Evolutionary conservation across 2,797 vertebrate genomes (phyloP).

Genomic region (Aotus griseimembra): DNA sequence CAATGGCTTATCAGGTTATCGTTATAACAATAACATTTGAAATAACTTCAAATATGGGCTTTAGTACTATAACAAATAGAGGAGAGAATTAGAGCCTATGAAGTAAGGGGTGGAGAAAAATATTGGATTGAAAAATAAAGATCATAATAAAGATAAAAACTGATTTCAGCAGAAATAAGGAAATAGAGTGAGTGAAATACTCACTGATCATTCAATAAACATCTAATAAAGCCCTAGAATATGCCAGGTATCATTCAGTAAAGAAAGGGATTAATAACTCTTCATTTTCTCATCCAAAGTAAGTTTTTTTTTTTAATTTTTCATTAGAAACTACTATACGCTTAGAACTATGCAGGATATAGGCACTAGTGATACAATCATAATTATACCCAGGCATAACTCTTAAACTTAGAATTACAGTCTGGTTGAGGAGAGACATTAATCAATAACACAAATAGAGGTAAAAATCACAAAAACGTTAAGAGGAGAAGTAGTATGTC

Average conservation of each 20-base stretch:
- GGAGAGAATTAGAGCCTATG: neutral
- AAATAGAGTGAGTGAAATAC: neutral
- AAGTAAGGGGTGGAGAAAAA: neutral
- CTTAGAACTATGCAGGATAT: neutral
- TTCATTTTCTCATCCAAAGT: neutral
- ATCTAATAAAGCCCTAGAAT: neutral
- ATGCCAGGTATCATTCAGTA: neutral
- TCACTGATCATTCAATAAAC: neutral
- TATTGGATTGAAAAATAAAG: neutral
- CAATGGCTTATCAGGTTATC: neutral
- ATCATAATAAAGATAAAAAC: neutral
- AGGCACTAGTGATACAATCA: neutral
- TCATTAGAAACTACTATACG: neutral
- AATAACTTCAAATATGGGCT: neutral
- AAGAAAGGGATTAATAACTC: neutral
- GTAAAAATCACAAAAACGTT: neutral
- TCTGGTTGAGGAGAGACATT: neutral
- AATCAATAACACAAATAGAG: neutral
- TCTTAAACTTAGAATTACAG: neutral
- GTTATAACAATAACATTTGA: neutral
- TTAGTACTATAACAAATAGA: neutral
- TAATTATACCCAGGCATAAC: neutral
- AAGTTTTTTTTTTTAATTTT: neutral
- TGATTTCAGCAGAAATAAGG: neutral
- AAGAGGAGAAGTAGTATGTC: neutral